Conservation (phyloP, 1,140 invertebrate species). For the Conus ventricosus region DNA sequence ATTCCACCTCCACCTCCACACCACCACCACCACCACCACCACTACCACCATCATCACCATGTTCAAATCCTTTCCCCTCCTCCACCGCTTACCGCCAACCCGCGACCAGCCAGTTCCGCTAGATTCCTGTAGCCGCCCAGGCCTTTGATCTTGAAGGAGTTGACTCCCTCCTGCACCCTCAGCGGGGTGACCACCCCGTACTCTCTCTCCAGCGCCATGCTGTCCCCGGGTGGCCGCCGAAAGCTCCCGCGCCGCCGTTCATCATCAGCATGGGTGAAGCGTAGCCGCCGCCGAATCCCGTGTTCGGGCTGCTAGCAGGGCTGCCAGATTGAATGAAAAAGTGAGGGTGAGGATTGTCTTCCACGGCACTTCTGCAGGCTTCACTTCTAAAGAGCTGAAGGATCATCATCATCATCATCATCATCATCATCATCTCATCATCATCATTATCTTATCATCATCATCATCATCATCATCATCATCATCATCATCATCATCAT, state of each 20-base stretch:
- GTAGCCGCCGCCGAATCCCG: neutral
- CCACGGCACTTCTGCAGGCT: too few species aligned
- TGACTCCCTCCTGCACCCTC: neutral
- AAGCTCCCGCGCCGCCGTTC: neutral
- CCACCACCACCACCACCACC: neutral
- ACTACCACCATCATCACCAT: neutral
- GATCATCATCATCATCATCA: too few species aligned
- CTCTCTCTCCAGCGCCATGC: neutral
- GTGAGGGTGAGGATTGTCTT: too few species aligned
- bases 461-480: too few species aligned
- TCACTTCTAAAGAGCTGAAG: too few species aligned
- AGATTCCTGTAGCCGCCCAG: neutral
- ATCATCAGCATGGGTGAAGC: neutral
- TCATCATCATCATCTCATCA: too few species aligned
- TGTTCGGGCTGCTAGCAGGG: neutral
- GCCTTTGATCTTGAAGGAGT: neutral
- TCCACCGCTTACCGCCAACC: neutral
- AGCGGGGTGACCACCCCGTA: neutral
- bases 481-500: too few species aligned
- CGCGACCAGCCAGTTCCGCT: neutral
- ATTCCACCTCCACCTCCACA: neutral
- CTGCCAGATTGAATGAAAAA: neutral
- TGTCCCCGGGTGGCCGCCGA: neutral
- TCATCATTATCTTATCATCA: too few species aligned
- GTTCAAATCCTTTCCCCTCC: neutral